Evolutionary conservation across 2,888 invertebrate species (phyloP).

Genomic region (Parelbella ahira): DNA sequence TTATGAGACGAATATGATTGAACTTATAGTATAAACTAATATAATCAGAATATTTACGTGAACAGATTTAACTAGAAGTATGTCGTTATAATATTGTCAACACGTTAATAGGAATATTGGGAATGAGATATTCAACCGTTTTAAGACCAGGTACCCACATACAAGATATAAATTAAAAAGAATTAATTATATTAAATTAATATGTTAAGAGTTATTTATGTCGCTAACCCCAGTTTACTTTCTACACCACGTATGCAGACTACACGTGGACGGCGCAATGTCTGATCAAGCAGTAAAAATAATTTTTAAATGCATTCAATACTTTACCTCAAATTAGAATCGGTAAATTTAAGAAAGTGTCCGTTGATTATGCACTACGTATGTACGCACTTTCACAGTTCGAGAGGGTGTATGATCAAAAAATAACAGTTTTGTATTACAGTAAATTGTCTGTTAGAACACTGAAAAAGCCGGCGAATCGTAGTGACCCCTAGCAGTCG

Average conservation of each 20-base stretch:
- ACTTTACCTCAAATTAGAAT: conserved; percentile 64
- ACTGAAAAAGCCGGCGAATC: conserved; percentile 60
- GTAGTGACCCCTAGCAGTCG: conserved; percentile 64
- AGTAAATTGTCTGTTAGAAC: conserved; percentile 39
- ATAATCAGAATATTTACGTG: too few species aligned
- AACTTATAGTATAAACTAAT: too few species aligned
- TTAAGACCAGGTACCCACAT: too few species aligned
- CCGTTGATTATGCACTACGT: conserved; percentile 43
- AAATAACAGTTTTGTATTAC: conserved; percentile 41
- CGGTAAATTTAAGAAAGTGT: conserved; percentile 51
- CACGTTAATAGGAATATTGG: too few species aligned
- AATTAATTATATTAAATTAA: too few species aligned
- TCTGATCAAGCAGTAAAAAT: conserved; percentile 36
- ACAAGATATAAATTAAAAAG: too few species aligned
- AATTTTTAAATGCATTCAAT: conserved; percentile 40
- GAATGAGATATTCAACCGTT: too few species aligned
- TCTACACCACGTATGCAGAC: conserved; percentile 34
- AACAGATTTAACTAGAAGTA: too few species aligned
- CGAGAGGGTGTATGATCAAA: conserved; percentile 35
- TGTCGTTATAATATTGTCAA: too few species aligned
- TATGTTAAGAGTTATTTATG: too few species aligned
- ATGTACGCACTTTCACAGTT: conserved; percentile 58
- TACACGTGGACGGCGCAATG: conserved; percentile 48
- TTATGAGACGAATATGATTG: too few species aligned
- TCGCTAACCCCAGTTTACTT: conserved; percentile 2